Conservation (phyloP, 2,888 invertebrate species). For the Apomyelois bistriatella region DNA sequence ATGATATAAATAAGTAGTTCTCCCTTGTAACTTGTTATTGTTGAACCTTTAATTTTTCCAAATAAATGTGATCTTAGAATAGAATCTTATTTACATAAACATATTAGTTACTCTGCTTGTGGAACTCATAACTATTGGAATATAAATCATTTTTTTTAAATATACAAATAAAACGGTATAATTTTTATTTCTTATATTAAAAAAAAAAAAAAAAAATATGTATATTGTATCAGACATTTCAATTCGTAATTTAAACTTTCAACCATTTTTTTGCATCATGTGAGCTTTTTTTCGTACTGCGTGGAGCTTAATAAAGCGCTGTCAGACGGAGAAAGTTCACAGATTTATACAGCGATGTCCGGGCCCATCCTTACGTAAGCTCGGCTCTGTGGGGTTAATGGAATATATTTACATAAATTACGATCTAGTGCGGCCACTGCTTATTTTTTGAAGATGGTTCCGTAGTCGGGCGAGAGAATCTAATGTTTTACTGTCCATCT, state of each 20-base stretch:
- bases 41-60: too few species aligned
- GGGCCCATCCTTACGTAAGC: conserved; percentile 45
- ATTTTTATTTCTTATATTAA: too few species aligned
- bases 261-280: not conserved
- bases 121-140: too few species aligned
- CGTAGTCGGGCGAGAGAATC: not conserved
- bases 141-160: too few species aligned
- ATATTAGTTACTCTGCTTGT: too few species aligned
- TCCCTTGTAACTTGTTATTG: too few species aligned
- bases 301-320: conserved; percentile 39
- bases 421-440: conserved; percentile 16
- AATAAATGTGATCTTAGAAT: too few species aligned
- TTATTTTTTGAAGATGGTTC: conserved; percentile 6
- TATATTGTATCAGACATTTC: not conserved
- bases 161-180: too few species aligned
- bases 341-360: conserved; percentile 44
- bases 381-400: conserved; percentile 35
- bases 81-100: too few species aligned
- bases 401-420: conserved; percentile 48
- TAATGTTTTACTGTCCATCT: not conserved
- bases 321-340: conserved; percentile 51
- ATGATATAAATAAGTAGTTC: too few species aligned
- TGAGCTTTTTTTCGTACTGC: not conserved
- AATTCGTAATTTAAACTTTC: not conserved
- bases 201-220: too few species aligned